A percentile compares a stretch with the other conserved stretches of the same genome.
These are phyloP conservation scores for Brenthis ino DNA, from an alignment of 2,888 invertebrate genomes.

Conservation along the genomic window DNA sequence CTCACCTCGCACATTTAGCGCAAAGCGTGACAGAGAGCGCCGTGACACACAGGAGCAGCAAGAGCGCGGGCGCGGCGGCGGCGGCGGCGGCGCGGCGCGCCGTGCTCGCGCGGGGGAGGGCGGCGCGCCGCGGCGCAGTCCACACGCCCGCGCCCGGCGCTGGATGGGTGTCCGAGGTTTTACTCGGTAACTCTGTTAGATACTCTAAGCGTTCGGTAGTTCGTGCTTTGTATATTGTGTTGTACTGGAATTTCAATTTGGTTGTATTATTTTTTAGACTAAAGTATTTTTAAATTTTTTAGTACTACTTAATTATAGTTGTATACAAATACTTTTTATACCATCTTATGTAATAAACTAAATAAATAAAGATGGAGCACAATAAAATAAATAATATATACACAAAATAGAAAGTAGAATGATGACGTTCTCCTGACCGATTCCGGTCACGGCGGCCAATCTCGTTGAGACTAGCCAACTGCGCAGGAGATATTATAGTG, in stretches of 20 bases:
- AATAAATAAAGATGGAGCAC: no score
- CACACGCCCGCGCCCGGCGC: slow-evolving; percentile 64
- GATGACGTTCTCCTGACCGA: no score
- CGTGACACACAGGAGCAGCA: slow-evolving; percentile 85
- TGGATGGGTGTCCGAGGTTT: slow-evolving; percentile 47
- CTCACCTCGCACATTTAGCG: slow-evolving; percentile 84
- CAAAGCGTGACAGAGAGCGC: slow-evolving; percentile 88
- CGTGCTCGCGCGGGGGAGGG: slow-evolving; percentile 87
- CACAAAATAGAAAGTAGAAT: no score
- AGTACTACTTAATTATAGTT: no score
- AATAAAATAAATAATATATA: no score
- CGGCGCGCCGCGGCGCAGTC: slow-evolving; percentile 83
- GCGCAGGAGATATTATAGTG: no score
- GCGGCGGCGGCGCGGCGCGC: slow-evolving; percentile 85
- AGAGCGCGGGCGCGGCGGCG: slow-evolving; percentile 87
- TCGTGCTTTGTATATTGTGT: slow-evolving; percentile 66
- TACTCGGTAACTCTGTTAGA: slow-evolving; percentile 55
- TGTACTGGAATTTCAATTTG: slow-evolving; percentile 58
- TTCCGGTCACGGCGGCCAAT: no score
- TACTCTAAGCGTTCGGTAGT: slow-evolving; percentile 65
- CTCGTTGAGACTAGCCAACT: no score
- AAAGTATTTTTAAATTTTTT: no score
- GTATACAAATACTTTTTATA: not conserved
- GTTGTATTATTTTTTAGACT: no score
- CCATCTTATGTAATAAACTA: no score